These are phyloP conservation scores for Atta colombica DNA, from an alignment of 1,140 invertebrate species.

Conservation along the genomic window DNA sequence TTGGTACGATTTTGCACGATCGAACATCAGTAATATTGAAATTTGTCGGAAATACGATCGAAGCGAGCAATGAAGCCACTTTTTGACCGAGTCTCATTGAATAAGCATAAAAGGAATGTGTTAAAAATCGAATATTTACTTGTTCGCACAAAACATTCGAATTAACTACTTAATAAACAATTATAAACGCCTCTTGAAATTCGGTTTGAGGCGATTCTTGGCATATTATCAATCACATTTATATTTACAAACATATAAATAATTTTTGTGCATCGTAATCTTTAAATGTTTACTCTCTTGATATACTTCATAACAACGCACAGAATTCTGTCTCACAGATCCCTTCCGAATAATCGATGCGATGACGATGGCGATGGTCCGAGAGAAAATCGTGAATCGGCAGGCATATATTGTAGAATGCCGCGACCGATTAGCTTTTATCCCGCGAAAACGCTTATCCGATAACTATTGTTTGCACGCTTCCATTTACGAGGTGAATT, in stretches of 20 bases:
- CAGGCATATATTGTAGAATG: neutral
- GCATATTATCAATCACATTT: neutral
- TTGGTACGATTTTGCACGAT: slow-evolving; percentile 40
- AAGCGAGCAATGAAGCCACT: neutral
- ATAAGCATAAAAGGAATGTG: neutral
- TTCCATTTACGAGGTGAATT: slow-evolving; percentile 52
- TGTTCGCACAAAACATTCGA: neutral
- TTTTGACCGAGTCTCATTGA: slow-evolving; percentile 6
- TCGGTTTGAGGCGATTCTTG: too few species aligned
- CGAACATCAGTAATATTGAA: slow-evolving; percentile 36
- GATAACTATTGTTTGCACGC: slow-evolving; percentile 52
- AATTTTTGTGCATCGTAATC: neutral
- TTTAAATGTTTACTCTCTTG: neutral
- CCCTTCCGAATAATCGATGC: neutral
- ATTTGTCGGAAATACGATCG: slow-evolving; percentile 3
- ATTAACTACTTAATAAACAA: neutral
- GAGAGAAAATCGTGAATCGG: slow-evolving; percentile 7
- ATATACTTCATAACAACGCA: neutral
- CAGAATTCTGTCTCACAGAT: neutral
- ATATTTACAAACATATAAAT: neutral
- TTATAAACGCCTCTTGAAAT: neutral
- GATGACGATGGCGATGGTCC: neutral
- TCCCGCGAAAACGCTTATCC: slow-evolving; percentile 16
- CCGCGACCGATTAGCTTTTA: slow-evolving; percentile 41
- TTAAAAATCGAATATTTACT: neutral